Evolutionary conservation across 2,888 invertebrate genomes (phyloP), one percentile per base, ranked within the genome.

Genomic region (Leucoma salicis): DNA sequence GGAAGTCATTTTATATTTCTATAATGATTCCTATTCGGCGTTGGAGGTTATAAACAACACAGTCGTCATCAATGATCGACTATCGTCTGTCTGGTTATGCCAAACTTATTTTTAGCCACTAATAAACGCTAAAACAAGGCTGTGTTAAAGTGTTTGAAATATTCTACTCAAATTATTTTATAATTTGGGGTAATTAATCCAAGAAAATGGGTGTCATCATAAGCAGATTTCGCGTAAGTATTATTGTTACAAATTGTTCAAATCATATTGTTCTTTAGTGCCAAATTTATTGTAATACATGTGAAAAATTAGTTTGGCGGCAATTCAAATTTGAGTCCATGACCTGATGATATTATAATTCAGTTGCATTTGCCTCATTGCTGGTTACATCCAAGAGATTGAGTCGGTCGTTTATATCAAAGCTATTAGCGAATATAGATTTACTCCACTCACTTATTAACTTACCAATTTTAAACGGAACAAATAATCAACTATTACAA

Each of bases 221-320:
- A 77, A 92, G 92, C 52, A 93, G 92, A 88, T 92, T 94, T 85
- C 91, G 93, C 77, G 94, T 94, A 82, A 92, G 92, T 91, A 71
- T 46, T 10, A 27, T 33, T 38, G 35, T 21, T 31, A 37, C 67
- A 63, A 70, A 53, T 52, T 43, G 73, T 69, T 70, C 39, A 47
- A 42, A 55, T 51, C 53, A 58, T 63, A 59, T 67, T 67, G 79
- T 82, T 82, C 78, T 69, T 51, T 63, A 49, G 49, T 76, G 85
- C 86, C 83, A 85, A 84, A 72, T 72, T 74, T 82, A 84, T 83
- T 84, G 81, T 68, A 53, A 81, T 79, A 66, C 62, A 70, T 64
- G 74, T 62, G 60, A 25, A 49, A 51, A 63, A 70, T 73, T 56
- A 52, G 42, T 73, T 81, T 88, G 87, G 87, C 86, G 78, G 74